Evolutionary conservation across 2,797 vertebrate genomes (phyloP).

Genomic region (Microctenopoma lineatum): DNA sequence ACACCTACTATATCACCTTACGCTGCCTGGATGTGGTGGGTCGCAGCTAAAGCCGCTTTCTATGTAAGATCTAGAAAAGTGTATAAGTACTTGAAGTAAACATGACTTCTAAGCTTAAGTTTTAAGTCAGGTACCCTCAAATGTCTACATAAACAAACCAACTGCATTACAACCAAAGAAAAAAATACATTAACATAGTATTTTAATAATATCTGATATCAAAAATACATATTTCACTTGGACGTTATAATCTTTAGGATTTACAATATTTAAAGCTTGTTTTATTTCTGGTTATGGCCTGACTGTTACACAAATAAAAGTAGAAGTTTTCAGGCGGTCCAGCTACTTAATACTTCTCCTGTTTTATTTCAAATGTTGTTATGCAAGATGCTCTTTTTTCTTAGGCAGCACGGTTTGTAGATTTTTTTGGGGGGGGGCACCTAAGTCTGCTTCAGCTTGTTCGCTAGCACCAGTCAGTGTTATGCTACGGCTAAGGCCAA

Average conservation of each 20-base stretch:
- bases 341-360: background rate
- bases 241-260: too few species aligned
- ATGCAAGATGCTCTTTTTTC: background rate
- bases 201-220: too few species aligned
- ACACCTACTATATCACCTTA: conserved; percentile 46
- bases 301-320: background rate
- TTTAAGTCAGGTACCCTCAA: too few species aligned
- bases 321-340: background rate
- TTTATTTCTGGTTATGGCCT: background rate
- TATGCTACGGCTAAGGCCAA: conserved; percentile 58
- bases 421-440: conserved; percentile 3
- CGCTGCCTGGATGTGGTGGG: conserved; percentile 12
- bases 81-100: too few species aligned
- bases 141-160: background rate
- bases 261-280: too few species aligned
- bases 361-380: background rate
- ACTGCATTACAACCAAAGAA: background rate
- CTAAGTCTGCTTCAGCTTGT: conserved; percentile 33
- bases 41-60: conserved; percentile 14
- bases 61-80: background rate
- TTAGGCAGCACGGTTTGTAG: background rate
- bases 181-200: too few species aligned
- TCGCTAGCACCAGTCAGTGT: conserved; percentile 37
- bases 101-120: too few species aligned
- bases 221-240: too few species aligned